These are phyloP conservation scores for Cairina moschata DNA, from an alignment of 2,113 vertebrate species.

Conservation along the genomic window DNA sequence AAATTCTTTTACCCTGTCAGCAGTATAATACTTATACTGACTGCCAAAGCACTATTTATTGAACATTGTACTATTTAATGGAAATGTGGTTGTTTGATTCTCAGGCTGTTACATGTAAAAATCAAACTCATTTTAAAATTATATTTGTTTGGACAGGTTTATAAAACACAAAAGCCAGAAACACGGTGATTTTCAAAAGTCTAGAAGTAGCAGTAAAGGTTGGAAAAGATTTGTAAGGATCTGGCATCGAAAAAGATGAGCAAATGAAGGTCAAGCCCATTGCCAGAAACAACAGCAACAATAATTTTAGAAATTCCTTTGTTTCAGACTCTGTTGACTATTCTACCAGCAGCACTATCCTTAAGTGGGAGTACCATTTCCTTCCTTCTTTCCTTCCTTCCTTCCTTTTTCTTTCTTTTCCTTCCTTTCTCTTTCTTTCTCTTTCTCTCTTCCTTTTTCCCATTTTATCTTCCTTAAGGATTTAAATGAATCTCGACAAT, in stretches of 20 bases:
- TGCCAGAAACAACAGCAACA: neutral
- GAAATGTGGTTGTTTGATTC: neutral
- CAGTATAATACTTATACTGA: neutral
- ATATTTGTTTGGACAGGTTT: neutral
- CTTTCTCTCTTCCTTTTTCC: neutral
- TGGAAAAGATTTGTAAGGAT: neutral
- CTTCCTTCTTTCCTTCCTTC: neutral
- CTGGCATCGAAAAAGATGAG: neutral
- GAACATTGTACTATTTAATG: neutral
- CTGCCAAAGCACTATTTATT: neutral
- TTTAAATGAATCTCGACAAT: neutral
- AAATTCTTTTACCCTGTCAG: neutral
- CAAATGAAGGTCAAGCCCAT: neutral
- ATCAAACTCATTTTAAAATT: neutral
- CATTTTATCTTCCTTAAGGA: neutral
- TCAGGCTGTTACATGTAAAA: neutral
- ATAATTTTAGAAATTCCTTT: neutral
- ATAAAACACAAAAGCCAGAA: neutral
- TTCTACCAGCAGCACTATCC: neutral
- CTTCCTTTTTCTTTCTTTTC: neutral
- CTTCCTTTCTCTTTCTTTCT: neutral
- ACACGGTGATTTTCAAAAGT: neutral
- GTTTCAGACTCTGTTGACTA: neutral
- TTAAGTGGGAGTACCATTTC: neutral
- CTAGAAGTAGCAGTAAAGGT: neutral